Percentiles rank a stretch among this genome's conserved stretches.
These are phyloP conservation scores for Sinelater perroti DNA, from an alignment of 2,888 invertebrate species.

Conservation along the genomic window DNA sequence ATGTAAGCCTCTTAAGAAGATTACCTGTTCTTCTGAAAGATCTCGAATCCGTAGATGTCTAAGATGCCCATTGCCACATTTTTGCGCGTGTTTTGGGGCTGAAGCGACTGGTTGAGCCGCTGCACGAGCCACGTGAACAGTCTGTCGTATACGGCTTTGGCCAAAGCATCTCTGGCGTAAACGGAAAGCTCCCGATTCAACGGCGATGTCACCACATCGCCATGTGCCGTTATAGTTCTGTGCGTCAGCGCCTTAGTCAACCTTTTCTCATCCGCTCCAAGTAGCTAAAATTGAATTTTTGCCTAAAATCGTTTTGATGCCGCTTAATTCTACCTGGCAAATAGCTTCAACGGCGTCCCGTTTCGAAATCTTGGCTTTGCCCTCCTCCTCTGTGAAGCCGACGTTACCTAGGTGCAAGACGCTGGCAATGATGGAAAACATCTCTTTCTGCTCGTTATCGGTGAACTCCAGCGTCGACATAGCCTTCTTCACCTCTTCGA, in stretches of 20 bases:
- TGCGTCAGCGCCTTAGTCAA: conserved; percentile 80
- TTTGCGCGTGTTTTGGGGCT: conserved; percentile 65
- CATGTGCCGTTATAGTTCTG: conserved; percentile 86
- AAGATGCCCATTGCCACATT: conserved; percentile 86
- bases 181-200: conserved; percentile 82
- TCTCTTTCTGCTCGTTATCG: conserved; percentile 74
- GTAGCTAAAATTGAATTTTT: conserved; percentile 65
- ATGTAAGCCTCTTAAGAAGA: too few relatives aligned
- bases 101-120: conserved; percentile 79
- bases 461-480: conserved; percentile 81
- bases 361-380: conserved; percentile 73
- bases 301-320: background rate
- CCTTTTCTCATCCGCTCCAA: conserved; percentile 74
- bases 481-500: conserved; percentile 74
- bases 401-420: conserved; percentile 88
- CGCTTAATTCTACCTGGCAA: conserved; percentile 69
- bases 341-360: conserved; percentile 72
- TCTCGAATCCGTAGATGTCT: conserved; percentile 95
- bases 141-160: conserved; percentile 91
- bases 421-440: conserved; percentile 84
- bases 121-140: conserved; percentile 90
- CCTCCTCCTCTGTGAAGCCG: conserved; percentile 79
- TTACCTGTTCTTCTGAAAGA: conserved; percentile 87
- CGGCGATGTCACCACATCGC: conserved; percentile 84
- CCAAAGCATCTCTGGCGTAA: conserved; percentile 88